These are phyloP conservation scores for Drosophila stalkeri DNA, from an alignment of 2,888 invertebrate species.

Conservation along the genomic window DNA sequence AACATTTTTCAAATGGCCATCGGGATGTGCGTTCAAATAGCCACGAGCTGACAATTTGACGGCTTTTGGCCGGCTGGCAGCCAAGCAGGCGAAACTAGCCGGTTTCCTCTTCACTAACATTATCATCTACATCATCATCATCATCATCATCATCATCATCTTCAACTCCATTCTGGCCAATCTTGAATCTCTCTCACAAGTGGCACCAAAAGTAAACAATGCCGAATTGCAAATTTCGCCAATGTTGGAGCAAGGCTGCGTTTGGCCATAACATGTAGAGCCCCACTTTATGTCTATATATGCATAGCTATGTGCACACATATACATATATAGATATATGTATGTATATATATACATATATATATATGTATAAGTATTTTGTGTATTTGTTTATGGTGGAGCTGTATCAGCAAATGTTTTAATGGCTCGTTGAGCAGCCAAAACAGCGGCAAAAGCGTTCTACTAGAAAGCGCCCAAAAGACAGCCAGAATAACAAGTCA, in stretches of 20 bases:
- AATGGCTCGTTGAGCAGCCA: constrained; percentile 72
- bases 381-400: constrained; percentile 40
- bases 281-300: constrained; percentile 10
- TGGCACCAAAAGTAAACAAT: constrained; percentile 63
- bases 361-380: background rate
- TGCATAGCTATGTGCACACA: background rate
- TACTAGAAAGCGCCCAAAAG: constrained; percentile 48
- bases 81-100: constrained; percentile 36
- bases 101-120: constrained; percentile 28
- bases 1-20: constrained; percentile 60
- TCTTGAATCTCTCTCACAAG: constrained; percentile 27
- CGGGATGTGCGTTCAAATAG: constrained; percentile 54
- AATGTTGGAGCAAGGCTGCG: constrained; percentile 41
- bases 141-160: background rate
- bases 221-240: constrained; percentile 70
- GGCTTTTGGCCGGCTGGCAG: constrained; percentile 50
- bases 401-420: constrained; percentile 74
- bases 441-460: constrained; percentile 60
- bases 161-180: constrained; percentile 9
- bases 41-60: constrained; percentile 57
- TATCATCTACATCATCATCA: background rate
- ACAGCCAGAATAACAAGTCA: constrained; percentile 4
- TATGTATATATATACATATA: background rate
- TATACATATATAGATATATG: constrained; percentile 9
- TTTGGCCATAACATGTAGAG: constrained; percentile 43